Conservation (phyloP, 2,797 vertebrate species). For the Arrhamphus sclerolepis region DNA sequence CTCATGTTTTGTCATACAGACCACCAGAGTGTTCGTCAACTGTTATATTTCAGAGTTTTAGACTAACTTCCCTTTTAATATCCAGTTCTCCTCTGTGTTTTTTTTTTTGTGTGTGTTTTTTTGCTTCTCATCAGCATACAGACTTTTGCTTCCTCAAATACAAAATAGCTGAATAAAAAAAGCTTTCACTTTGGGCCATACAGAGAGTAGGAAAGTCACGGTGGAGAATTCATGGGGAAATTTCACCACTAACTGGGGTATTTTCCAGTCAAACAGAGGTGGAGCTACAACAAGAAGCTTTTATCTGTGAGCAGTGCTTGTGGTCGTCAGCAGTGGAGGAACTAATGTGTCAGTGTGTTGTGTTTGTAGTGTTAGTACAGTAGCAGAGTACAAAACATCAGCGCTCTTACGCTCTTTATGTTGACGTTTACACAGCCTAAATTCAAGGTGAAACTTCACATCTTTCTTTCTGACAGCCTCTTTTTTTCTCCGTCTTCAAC, state of each 20-base stretch:
- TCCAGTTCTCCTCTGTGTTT: neutral
- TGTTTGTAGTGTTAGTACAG: constrained; percentile 18
- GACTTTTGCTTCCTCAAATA: constrained; percentile 32
- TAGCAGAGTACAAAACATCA: neutral
- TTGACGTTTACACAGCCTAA: neutral
- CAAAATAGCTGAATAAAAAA: neutral
- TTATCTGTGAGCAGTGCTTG: constrained; percentile 33
- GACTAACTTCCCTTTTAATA: constrained; percentile 1
- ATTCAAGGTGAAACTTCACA: neutral
- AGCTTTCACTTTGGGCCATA: constrained; percentile 71
- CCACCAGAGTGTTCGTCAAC: neutral
- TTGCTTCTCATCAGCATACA: neutral
- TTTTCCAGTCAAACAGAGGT: constrained; percentile 65
- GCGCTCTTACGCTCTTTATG: neutral
- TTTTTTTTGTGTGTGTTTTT: too few species aligned
- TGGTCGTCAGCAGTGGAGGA: constrained; percentile 9
- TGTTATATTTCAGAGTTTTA: neutral
- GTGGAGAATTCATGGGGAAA: constrained; percentile 64
- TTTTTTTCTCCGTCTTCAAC: neutral
- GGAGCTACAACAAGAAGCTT: constrained; percentile 46
- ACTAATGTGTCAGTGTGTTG: constrained; percentile 4
- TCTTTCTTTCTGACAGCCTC: too few species aligned
- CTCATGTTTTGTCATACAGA: constrained; percentile 10
- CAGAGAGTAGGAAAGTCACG: constrained; percentile 2
- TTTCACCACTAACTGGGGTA: constrained; percentile 42